A percentile compares a stretch with the other conserved stretches of the same genome.
Conservation (phyloP, 2,888 invertebrate species). For the Oegoconia quadripuncta region DNA sequence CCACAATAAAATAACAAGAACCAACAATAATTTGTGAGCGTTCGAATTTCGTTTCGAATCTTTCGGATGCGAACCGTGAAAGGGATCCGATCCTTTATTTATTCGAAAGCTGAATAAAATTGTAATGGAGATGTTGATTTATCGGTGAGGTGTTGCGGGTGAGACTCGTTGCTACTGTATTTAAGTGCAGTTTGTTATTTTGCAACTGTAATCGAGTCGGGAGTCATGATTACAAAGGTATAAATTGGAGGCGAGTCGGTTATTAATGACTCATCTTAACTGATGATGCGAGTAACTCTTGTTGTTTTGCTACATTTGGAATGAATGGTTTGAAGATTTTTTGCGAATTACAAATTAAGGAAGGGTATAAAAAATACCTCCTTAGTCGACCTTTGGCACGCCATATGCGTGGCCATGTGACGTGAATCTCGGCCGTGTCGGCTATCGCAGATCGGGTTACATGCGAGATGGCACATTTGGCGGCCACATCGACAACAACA, state of each 20-base stretch:
- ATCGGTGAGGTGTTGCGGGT: conserved; percentile 47
- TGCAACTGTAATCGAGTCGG: conserved; percentile 43
- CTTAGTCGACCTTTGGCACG: conserved; percentile 63
- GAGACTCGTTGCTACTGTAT: conserved; percentile 54
- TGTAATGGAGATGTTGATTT: conserved; percentile 69
- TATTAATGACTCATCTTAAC: conserved; percentile 29
- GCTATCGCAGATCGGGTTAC: conserved; percentile 57
- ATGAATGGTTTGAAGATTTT: conserved; percentile 16
- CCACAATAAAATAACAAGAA: conserved; percentile 66
- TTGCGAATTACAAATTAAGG: conserved; percentile 43
- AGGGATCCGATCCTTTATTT: conserved; percentile 49
- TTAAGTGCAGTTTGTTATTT: conserved; percentile 58
- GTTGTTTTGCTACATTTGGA: conserved; percentile 20
- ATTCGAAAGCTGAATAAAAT: conserved; percentile 62
- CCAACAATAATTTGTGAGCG: conserved; percentile 73
- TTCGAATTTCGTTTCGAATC: conserved; percentile 52
- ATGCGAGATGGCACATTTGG: conserved; percentile 59
- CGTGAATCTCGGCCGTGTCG: conserved; percentile 58
- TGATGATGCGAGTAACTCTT: conserved; percentile 8
- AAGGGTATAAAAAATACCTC: conserved; percentile 60
- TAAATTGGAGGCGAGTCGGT: conserved; percentile 48
- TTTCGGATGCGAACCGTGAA: conserved; percentile 52
- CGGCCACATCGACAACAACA: conserved; percentile 51
- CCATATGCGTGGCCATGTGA: conserved; percentile 61
- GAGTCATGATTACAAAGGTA: conserved; percentile 51